phyloP scores from a whole-genome alignment of 2,888 invertebrate genomes.

The Tipula confusa region DNA sequence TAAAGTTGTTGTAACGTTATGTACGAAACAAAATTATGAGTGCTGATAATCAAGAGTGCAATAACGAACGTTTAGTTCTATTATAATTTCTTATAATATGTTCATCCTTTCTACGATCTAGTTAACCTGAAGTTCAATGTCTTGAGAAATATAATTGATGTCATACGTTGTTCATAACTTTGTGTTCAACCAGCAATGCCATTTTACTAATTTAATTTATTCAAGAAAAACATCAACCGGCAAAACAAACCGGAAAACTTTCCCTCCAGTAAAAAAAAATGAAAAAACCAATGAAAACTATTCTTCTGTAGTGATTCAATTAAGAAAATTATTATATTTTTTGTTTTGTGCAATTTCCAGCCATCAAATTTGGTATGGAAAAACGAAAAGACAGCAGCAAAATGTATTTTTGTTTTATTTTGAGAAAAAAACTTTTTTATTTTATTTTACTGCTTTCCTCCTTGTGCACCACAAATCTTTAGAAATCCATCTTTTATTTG shows the following conservation, averaged over 20 bases:
- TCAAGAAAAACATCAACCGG: too few relatives aligned
- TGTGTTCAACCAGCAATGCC: background rate
- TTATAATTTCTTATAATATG: too few relatives aligned
- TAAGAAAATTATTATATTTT: background rate
- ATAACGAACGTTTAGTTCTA: too few relatives aligned
- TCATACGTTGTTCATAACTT: background rate
- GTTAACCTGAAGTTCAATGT: background rate
- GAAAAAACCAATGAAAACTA: background rate
- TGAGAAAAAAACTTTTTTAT: background rate
- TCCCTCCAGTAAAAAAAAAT: too few relatives aligned
- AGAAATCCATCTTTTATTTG: background rate
- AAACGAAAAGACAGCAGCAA: background rate
- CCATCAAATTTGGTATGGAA: background rate
- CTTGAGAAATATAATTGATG: background rate
- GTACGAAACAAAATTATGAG: too few relatives aligned
- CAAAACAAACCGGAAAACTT: background rate
- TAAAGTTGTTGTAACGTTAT: too few relatives aligned
- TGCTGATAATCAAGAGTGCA: too few relatives aligned
- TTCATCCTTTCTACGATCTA: too few relatives aligned
- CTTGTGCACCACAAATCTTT: background rate
- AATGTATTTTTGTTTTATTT: too few relatives aligned
- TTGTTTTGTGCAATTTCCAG: constrained; percentile 25
- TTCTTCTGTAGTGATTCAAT: constrained; percentile 3
- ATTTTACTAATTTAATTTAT: background rate
- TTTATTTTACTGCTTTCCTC: background rate